Base-by-base conservation (phyloP, 2,797 vertebrate species). In the Odontamblyopus lacepedii region DNA sequence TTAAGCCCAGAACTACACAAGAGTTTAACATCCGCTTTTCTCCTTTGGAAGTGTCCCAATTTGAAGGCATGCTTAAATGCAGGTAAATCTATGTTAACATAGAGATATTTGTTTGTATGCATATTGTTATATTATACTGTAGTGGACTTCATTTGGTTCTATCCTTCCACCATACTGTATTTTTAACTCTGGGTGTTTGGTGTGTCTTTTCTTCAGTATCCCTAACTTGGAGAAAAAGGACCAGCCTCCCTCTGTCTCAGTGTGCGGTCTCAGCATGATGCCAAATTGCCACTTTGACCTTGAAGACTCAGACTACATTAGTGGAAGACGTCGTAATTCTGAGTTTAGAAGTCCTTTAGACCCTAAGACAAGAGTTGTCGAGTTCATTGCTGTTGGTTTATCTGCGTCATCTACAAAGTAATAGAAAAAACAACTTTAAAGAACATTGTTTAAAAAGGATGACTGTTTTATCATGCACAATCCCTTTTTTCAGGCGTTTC, bases 231-330 rank as follows among this genome's bases (percentile, higher is more conserved):
- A 87, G 27, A 84, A 90, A 1, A 74, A 50, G 0, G 74, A 85
- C 5, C 78, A 87, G 68, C 71, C 86, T 57, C 95, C 89, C 0
- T 51, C 75, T 27, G 65, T 99, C 38, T 18, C 64, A 0, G 77
- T 95, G 61, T 92, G 80, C 60, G 97, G 96, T 18, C 81, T 79
- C 71, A 95, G 96, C 73, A 57, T 87, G 57, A 88, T 96, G 74
- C 89, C 91, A 0, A 72, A 78, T 41, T 95, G 92, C 77, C 95
- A 96, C 83, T 95, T 96, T 71, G 91, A 96, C 55, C 80, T 96
- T 26, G 92, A 95, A 59, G 91, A 95, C 19, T 96, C 96, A 0
- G 94, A 96, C 82, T 97, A 96, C 66, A 78, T 95, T 77, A 93
- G 66, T 0, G 76, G 84, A 12, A 84, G 73, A 32, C 85, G 82